Evolutionary conservation across 2,888 invertebrate species (phyloP).

Genomic region (Cabera pusaria): DNA sequence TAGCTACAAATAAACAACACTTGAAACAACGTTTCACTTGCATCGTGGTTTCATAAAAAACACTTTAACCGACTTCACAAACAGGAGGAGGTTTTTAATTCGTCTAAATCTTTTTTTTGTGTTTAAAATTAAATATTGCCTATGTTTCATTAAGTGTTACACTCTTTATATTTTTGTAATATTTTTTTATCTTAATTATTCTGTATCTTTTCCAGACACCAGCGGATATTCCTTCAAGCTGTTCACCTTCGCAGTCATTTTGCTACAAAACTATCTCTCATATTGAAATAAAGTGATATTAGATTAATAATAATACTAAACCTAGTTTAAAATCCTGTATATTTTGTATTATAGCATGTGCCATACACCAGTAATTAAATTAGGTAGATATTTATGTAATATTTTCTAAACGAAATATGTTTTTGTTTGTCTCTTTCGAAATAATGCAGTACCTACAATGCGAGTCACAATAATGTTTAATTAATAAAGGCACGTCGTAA

Average conservation of each 20-base stretch:
- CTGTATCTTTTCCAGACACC: conserved; percentile 62
- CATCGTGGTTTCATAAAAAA: too few relatives aligned
- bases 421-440: conserved; percentile 59
- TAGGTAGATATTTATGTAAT: conserved; percentile 69
- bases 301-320: conserved; percentile 58
- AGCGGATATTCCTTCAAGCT: conserved; percentile 55
- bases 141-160: too few relatives aligned
- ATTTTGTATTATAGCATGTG: conserved; percentile 81
- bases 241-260: conserved; percentile 50
- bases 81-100: too few relatives aligned
- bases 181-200: too few relatives aligned
- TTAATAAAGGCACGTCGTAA: conserved; percentile 72
- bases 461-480: conserved; percentile 70
- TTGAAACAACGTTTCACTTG: too few relatives aligned
- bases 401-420: conserved; percentile 70
- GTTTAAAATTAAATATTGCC: too few relatives aligned
- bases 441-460: conserved; percentile 64
- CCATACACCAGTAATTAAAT: conserved; percentile 78
- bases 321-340: conserved; percentile 74
- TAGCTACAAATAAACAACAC: too few relatives aligned
- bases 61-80: too few relatives aligned
- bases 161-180: too few relatives aligned
- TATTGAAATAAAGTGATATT: conserved; percentile 81
- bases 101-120: too few relatives aligned
- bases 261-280: conserved; percentile 68